phyloP scores from a whole-genome alignment of 2,888 invertebrate genomes.

The Calephelis perditalis region DNA sequence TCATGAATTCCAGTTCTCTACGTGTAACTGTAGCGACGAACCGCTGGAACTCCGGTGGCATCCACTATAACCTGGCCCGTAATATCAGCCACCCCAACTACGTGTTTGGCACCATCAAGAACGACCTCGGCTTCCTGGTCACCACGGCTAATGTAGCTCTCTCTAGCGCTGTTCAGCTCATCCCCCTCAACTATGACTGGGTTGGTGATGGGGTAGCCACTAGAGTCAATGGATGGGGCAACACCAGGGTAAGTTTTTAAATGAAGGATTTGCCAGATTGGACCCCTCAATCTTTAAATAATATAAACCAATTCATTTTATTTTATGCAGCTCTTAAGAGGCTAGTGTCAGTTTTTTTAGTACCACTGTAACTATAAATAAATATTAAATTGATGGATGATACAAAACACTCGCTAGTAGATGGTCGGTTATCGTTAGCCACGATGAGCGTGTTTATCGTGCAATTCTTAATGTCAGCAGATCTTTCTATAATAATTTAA shows the following conservation, averaged over 20 bases:
- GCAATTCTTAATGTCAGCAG: no score
- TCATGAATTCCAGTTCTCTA: slow-evolving; percentile 36
- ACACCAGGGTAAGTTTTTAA: slow-evolving; percentile 31
- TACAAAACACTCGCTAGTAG: no score
- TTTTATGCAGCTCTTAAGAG: no score
- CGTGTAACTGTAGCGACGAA: slow-evolving; percentile 51
- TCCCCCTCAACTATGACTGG: slow-evolving; percentile 29
- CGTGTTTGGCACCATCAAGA: slow-evolving; percentile 35
- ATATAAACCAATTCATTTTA: no score
- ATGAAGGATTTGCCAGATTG: no score
- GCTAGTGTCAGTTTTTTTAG: no score
- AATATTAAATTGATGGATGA: no score
- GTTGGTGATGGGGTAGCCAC: slow-evolving; percentile 30
- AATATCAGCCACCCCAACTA: slow-evolving; percentile 53
- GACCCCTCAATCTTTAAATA: no score
- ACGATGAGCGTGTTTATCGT: no score
- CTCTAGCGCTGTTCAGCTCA: slow-evolving; percentile 20
- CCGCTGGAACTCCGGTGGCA: slow-evolving; percentile 45
- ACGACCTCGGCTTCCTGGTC: slow-evolving; percentile 39
- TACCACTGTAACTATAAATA: no score
- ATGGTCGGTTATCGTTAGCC: no score
- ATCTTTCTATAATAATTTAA: no score
- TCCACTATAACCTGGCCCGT: slow-evolving; percentile 37
- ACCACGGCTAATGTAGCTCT: slow-evolving; percentile 27
- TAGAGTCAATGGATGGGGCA: slow-evolving; percentile 40